Percentiles rank a stretch among this genome's conserved stretches.
Conservation (phyloP, 1,140 invertebrate genomes). For the Drosophila bocqueti region DNA sequence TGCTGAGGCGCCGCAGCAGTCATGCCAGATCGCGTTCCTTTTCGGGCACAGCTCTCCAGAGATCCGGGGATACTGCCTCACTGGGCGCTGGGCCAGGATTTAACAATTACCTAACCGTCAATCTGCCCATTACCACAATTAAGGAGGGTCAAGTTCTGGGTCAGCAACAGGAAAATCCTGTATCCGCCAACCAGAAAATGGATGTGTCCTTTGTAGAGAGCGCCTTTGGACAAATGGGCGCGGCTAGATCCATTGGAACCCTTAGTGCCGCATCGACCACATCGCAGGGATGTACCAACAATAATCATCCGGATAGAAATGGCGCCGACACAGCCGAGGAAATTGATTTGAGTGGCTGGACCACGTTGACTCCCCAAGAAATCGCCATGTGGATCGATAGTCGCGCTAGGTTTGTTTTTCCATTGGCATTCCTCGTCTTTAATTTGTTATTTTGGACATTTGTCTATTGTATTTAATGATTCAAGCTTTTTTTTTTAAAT, state of each 20-base stretch:
- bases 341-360: constrained; percentile 87
- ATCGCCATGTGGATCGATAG: constrained; percentile 94
- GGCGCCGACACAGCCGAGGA: constrained; percentile 29
- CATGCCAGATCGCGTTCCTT: constrained; percentile 90
- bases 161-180: constrained; percentile 9
- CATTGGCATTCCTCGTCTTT: constrained; percentile 91
- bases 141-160: constrained; percentile 61
- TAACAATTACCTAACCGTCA: constrained; percentile 78
- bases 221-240: constrained; percentile 22
- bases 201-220: constrained; percentile 68
- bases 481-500: not conserved
- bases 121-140: constrained; percentile 75
- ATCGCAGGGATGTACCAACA: constrained; percentile 29
- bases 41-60: constrained; percentile 87
- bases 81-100: constrained; percentile 66
- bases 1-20: constrained; percentile 88
- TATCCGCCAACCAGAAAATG: constrained; percentile 12
- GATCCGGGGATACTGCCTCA: constrained; percentile 82
- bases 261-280: constrained; percentile 2
- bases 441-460: constrained; percentile 95
- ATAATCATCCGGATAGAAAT: constrained; percentile 40
- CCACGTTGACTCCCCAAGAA: constrained; percentile 94
- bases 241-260: constrained; percentile 1
- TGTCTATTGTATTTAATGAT: constrained; percentile 85
- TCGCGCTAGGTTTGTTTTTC: constrained; percentile 91